Evolutionary conservation across 2,888 invertebrate species (phyloP), one percentile per base, ranked within the genome.

Genomic region (Harmothoe impar): DNA sequence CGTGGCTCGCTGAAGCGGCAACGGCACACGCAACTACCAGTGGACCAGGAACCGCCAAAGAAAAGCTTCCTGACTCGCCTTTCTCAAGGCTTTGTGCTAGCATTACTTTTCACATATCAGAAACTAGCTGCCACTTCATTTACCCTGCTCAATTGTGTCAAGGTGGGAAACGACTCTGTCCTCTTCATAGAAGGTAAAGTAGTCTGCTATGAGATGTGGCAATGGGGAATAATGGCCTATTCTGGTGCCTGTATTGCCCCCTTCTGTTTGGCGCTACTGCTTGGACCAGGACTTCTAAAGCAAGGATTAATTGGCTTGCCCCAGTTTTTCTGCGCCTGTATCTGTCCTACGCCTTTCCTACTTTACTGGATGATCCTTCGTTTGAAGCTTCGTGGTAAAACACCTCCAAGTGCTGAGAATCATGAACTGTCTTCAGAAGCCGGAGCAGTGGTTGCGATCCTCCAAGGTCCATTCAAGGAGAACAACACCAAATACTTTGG

Each of bases 381-480:
- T 12, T 68, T 91, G 23, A 29, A 25, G 86, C 86, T 89, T 15
- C 81, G 78, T 31, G 89, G 92, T 15, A 90, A 90, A 15, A 89
- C 84, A 81, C 52, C 89, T 20, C 90, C 88, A n/a, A 29, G 81
- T 15, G 90, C 88, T 31, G 85, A 90, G 23, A 52, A 35, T 31
- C 43, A 33, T 23, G 88, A 85, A 29, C 89, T 92, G 51, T 90
- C 91, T 0, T 54, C 90, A 17, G 92, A 92, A 31, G 81, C 92
- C 10, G 33, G 85, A 56, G 91, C 93, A n/a, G 92, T 93, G 31
- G 85, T 91, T 31, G 91, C 91, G 29, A 92, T 93, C 7, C 91
- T 93, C 10, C 93, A 93, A 89, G 92, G 93, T 20, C 93, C 93
- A 29, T 93, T 93, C 91, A 93, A 93, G 85, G 92, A 92, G 51